phyloP scores from a whole-genome alignment of 2,888 invertebrate genomes.

The Peribatodes rhomboidaria region DNA sequence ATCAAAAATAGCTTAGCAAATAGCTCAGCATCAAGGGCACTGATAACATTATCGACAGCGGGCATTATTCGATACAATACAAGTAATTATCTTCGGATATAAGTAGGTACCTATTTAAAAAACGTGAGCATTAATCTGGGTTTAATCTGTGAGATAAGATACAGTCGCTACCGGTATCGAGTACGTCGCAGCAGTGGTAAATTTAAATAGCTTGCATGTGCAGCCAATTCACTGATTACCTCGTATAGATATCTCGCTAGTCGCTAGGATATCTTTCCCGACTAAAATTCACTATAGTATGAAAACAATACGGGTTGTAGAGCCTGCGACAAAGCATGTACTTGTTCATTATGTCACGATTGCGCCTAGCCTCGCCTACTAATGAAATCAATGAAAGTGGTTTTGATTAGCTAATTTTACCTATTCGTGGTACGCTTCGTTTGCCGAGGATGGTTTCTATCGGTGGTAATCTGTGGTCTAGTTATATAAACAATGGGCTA shows the following conservation, averaged over 20 bases:
- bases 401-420: no score
- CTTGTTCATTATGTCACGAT: no score
- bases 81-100: slow-evolving; percentile 40
- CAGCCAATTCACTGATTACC: slow-evolving; percentile 25
- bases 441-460: no score
- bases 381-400: no score
- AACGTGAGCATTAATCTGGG: slow-evolving; percentile 40
- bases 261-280: no score
- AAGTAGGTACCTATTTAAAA: slow-evolving; percentile 20
- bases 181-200: slow-evolving; percentile 44
- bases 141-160: slow-evolving; percentile 55
- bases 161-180: slow-evolving; percentile 46
- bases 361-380: no score
- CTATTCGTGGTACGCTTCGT: no score
- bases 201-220: slow-evolving; percentile 44
- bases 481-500: slow-evolving; percentile 54
- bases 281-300: no score
- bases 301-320: no score
- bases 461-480: no score
- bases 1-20: slow-evolving; percentile 47
- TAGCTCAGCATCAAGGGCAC: slow-evolving; percentile 57
- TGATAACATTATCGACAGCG: slow-evolving; percentile 56
- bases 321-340: no score
- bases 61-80: slow-evolving; percentile 47
- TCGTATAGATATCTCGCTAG: no score